phyloP scores from a whole-genome alignment of 2,888 invertebrate species.

The Nycteola revayana region DNA sequence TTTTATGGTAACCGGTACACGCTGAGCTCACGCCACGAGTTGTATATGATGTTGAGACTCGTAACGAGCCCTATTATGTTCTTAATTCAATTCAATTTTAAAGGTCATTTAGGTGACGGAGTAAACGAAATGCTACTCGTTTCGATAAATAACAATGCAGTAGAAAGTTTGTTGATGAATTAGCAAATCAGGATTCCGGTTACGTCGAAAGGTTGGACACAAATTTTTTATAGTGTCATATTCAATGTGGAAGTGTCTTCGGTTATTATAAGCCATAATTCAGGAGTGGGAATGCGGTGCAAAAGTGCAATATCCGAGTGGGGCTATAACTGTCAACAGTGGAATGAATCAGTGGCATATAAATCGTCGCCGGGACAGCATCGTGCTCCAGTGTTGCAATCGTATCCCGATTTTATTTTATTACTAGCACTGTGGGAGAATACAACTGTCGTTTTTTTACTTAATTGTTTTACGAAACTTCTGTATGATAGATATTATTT shows the following conservation, averaged over 20 bases:
- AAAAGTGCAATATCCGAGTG: constrained; percentile 75
- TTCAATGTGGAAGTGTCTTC: constrained; percentile 45
- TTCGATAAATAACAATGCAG: constrained; percentile 32
- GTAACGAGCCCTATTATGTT: constrained; percentile 47
- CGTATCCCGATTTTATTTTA: constrained; percentile 62
- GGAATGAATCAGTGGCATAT: constrained; percentile 74
- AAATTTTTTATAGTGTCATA: constrained; percentile 22
- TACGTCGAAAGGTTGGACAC: constrained; percentile 10
- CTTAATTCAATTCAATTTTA: constrained; percentile 40
- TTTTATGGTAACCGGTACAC: constrained; percentile 49
- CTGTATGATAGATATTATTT: too few relatives aligned
- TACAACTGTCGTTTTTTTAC: too few relatives aligned
- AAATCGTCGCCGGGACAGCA: constrained; percentile 66
- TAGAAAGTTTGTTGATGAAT: constrained; percentile 49
- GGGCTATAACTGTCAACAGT: constrained; percentile 72
- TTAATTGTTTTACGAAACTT: too few relatives aligned
- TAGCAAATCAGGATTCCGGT: constrained; percentile 27
- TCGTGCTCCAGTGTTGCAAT: constrained; percentile 50
- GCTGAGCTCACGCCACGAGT: constrained; percentile 18
- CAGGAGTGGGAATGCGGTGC: constrained; percentile 63
- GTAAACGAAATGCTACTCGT: constrained; percentile 16
- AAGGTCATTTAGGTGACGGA: constrained; percentile 34
- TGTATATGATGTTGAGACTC: constrained; percentile 21
- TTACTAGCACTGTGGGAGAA: too few relatives aligned
- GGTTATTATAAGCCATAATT: constrained; percentile 67